Evolutionary conservation across 1,140 invertebrate genomes (phyloP), one percentile per base, ranked within the genome.

Genomic region (Diabrotica undecimpunctata): DNA sequence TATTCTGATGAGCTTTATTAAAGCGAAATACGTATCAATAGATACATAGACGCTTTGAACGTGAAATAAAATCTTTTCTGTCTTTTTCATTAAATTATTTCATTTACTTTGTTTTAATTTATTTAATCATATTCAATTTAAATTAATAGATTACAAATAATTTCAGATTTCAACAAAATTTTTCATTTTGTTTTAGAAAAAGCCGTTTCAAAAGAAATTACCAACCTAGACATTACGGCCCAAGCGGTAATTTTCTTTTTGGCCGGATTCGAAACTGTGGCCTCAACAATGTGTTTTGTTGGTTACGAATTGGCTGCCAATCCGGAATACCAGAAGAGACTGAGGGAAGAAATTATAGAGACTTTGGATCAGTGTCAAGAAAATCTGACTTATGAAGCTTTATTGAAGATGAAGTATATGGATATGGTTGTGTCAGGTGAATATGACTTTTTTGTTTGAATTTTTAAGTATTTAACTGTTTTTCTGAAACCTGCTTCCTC

Each of bases 231-330:
- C 51, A 69, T 79, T 13, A 70, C 74, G 0, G 73, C 77, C 0
- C 79, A 81, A 71, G 74, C 74, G 14, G 73, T 81, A 52, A 63
- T 80, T 11, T 80, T 80, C 61, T 79, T 79, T 54, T 61, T 80
- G 9, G 79, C 73, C 50, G 79, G 78, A 13, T 80, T 80, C 61
- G 79, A 79, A 6, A 76, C 77, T 4, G 66, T 74, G 12, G 72
- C 78, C 6, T 69, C 71, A 5, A 14, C 68, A 8, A 54, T 79
- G 58, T 65, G 66, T 54, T 79, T 79, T 67, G 60, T 68, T 12
- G 62, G 61, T 11, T 75, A 83, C 66, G 77, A 80, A 60, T 71
- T 88, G 51, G 82, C 84, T 0, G 67, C 78, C 12, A 77, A 86
- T 76, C 81, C 80, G 6, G 81, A 84, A 9, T 70, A 82, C 36